Conservation (phyloP, 1,140 invertebrate species). For the Ceratoteleas bidentatus region DNA sequence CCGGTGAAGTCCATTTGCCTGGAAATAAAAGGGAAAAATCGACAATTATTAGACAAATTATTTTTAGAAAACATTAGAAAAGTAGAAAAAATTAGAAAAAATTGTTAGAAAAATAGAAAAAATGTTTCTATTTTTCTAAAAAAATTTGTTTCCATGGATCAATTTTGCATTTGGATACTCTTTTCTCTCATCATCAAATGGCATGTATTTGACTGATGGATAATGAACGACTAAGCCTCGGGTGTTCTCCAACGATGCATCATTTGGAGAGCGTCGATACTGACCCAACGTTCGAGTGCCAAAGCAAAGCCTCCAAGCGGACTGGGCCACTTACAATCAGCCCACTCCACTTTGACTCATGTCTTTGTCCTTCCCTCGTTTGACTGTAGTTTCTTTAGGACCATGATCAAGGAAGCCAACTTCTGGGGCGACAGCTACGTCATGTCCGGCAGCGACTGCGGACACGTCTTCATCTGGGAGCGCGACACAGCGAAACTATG, state of each 20-base stretch:
- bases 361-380: slow-evolving; percentile 75
- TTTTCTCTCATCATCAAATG: slow-evolving; percentile 15
- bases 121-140: too few relatives aligned
- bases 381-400: slow-evolving; percentile 84
- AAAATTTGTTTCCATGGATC: too few relatives aligned
- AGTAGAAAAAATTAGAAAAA: too few relatives aligned
- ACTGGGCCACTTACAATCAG: slow-evolving; percentile 76
- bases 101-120: too few relatives aligned
- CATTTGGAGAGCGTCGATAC: slow-evolving; percentile 55
- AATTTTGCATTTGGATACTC: too few relatives aligned
- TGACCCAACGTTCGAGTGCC: slow-evolving; percentile 53
- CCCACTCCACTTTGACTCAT: slow-evolving; percentile 77
- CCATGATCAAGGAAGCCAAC: slow-evolving; percentile 94
- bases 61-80: too few relatives aligned
- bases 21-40: too few relatives aligned
- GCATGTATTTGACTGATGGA: slow-evolving; percentile 47
- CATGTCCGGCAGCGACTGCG: slow-evolving; percentile 94
- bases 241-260: slow-evolving; percentile 48
- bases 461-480: slow-evolving; percentile 89
- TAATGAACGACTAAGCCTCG: slow-evolving; percentile 50
- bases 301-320: slow-evolving; percentile 77
- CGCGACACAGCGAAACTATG: slow-evolving; percentile 85
- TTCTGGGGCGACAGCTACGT: slow-evolving; percentile 93
- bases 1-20: too few relatives aligned
- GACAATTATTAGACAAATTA: too few relatives aligned